Percentiles rank a stretch among this genome's conserved stretches.
These are phyloP conservation scores for Vireo griseus DNA, from an alignment of 2,797 vertebrate species.

Conservation along the genomic window DNA sequence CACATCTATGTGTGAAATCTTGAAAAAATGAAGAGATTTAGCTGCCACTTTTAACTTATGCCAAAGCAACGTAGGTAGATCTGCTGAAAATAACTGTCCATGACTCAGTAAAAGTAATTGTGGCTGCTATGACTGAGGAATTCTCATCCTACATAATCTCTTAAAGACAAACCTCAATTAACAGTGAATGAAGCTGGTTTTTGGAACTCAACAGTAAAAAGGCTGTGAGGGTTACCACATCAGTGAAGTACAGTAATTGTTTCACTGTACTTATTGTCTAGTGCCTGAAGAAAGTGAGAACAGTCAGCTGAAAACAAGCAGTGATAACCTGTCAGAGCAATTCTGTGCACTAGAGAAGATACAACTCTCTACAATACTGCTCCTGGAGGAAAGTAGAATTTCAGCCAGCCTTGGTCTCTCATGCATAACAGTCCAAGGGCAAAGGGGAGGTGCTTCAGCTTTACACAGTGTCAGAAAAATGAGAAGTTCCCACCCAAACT, in stretches of 20 bases:
- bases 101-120: not conserved
- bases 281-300: not conserved
- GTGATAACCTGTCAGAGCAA: not conserved
- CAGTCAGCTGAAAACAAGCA: not conserved
- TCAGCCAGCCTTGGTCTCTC: not conserved
- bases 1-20: not conserved
- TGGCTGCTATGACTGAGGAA: not conserved
- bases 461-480: not conserved
- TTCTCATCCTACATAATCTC: not conserved
- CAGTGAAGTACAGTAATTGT: not conserved
- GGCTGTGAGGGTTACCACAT: not conserved
- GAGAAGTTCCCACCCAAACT: not conserved
- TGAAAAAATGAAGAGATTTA: not conserved
- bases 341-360: not conserved
- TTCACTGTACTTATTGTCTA: not conserved
- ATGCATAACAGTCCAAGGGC: not conserved
- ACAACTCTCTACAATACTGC: not conserved
- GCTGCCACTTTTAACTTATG: not conserved
- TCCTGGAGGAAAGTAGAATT: not conserved
- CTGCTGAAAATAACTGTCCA: not conserved
- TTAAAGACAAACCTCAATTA: not conserved
- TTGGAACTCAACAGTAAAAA: not conserved
- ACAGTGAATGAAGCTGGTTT: not conserved
- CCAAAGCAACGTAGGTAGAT: not conserved
- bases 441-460: not conserved